Percentiles rank a stretch among this genome's conserved stretches.
Evolutionary conservation across 2,888 invertebrate species (phyloP).

Genomic region (Adelognathus sp.): DNA sequence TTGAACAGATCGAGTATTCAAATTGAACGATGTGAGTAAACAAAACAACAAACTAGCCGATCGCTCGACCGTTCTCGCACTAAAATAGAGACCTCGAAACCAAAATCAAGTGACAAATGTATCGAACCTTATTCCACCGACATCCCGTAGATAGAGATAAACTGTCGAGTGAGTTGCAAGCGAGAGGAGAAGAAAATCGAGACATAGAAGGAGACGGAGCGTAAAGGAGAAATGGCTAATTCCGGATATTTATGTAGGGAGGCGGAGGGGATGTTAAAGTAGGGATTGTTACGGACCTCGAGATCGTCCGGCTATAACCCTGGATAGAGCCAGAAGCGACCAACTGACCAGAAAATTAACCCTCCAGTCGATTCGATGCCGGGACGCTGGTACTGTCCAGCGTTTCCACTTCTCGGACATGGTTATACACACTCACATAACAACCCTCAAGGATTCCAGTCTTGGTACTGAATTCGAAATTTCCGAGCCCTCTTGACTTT

Average conservation of each 20-base stretch:
- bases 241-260: conserved; percentile 81
- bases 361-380: conserved; percentile 79
- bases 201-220: conserved; percentile 54
- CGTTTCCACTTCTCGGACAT: conserved; percentile 55
- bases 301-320: conserved; percentile 79
- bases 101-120: neutral
- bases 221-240: conserved; percentile 81
- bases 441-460: conserved; percentile 46
- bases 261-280: conserved; percentile 69
- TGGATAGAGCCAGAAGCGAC: conserved; percentile 80
- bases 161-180: conserved; percentile 54
- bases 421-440: conserved; percentile 43
- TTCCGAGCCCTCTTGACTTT: conserved; percentile 47
- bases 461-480: conserved; percentile 55
- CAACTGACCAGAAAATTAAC: conserved; percentile 82
- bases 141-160: conserved; percentile 11
- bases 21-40: no score
- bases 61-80: no score
- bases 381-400: conserved; percentile 16
- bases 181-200: conserved; percentile 64
- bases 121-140: neutral
- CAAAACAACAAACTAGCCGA: no score
- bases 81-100: neutral
- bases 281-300: conserved; percentile 79
- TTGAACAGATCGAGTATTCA: no score